Evolutionary conservation across 2,797 vertebrate genomes (phyloP).

Genomic region (Molothrus ater): DNA sequence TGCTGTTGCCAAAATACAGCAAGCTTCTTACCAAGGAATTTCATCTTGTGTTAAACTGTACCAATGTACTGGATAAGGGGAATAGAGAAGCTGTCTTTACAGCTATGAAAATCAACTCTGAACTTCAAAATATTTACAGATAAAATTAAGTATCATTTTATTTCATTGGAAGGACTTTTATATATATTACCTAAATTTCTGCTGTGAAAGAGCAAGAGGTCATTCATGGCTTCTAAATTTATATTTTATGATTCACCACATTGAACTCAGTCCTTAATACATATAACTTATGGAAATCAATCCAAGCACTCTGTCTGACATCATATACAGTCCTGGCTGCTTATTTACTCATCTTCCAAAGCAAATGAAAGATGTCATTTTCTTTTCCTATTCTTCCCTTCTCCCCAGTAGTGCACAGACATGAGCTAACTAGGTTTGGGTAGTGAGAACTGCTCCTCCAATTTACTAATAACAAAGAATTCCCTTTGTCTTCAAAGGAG

Average conservation of each 20-base stretch:
- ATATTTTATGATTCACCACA: not conserved
- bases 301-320: not conserved
- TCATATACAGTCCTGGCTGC: not conserved
- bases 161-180: not conserved
- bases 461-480: not conserved
- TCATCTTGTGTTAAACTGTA: not conserved
- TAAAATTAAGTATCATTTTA: not conserved
- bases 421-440: not conserved
- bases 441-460: not conserved
- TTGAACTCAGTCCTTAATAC: not conserved
- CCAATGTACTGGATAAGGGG: not conserved
- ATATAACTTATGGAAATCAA: accelerated
- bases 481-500: not conserved
- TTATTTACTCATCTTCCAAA: not conserved
- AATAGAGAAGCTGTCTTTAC: not conserved
- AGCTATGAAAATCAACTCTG: not conserved
- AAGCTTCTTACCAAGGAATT: not conserved
- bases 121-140: not conserved
- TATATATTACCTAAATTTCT: not conserved
- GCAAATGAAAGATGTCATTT: not conserved
- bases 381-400: not conserved
- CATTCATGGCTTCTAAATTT: not conserved
- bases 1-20: not conserved
- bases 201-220: not conserved
- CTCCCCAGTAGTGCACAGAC: not conserved